A percentile compares a stretch with the other conserved stretches of the same genome.
Evolutionary conservation across 2,113 vertebrate species (phyloP).

Genomic region (Rhinoptilus africanus): DNA sequence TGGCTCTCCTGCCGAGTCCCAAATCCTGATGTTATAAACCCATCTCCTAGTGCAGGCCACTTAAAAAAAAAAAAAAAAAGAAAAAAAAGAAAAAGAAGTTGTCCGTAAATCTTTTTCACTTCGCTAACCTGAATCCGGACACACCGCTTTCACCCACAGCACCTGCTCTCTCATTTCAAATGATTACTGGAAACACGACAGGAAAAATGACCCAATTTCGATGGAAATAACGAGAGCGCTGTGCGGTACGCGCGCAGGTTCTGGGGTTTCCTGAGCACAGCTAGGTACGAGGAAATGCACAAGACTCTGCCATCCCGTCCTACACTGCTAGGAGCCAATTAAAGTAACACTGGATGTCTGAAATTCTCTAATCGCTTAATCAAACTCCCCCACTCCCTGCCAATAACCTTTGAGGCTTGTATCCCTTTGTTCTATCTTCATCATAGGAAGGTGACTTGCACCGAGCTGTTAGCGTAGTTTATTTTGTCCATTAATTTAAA

Average conservation of each 20-base stretch:
- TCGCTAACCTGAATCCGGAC: constrained; percentile 19
- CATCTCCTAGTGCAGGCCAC: neutral
- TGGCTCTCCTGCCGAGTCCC: neutral
- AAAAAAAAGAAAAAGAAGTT: neutral
- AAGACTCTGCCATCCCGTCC: neutral
- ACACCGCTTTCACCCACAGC: neutral
- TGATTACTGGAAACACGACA: constrained; percentile 48
- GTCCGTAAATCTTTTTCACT: neutral
- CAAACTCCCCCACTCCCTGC: neutral
- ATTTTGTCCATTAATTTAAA: neutral
- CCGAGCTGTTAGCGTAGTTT: neutral
- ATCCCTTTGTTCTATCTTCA: neutral
- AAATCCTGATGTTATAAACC: neutral
- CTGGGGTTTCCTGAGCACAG: constrained; percentile 57
- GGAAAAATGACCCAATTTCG: constrained; percentile 38
- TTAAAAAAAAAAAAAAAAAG: neutral
- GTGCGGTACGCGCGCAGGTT: neutral
- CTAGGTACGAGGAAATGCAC: constrained; percentile 1
- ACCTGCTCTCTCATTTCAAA: constrained; percentile 58
- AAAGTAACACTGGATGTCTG: neutral
- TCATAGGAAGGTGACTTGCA: neutral
- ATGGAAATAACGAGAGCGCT: constrained; percentile 48
- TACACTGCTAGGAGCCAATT: neutral
- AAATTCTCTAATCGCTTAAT: neutral
- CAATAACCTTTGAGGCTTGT: neutral